Evolutionary conservation across 1,140 invertebrate species (phyloP).

Genomic region (Tenebrio molitor): DNA sequence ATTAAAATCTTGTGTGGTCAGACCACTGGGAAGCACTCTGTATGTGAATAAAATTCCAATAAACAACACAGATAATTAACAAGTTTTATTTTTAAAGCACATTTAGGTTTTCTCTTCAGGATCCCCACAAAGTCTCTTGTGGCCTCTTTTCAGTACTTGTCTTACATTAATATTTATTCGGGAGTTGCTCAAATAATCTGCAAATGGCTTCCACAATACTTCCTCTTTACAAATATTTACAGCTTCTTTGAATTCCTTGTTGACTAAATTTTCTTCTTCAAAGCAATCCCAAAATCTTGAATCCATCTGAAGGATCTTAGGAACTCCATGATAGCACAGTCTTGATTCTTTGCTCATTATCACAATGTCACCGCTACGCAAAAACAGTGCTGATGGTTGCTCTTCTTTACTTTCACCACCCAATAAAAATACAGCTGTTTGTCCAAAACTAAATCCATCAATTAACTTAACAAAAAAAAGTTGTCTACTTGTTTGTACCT

Average conservation of each 20-base stretch:
- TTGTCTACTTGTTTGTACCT: constrained; percentile 68
- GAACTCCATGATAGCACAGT: constrained; percentile 87
- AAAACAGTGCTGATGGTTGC: constrained; percentile 76
- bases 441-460: constrained; percentile 80
- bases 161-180: constrained; percentile 85
- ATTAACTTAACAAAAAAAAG: constrained; percentile 22
- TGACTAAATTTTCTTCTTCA: constrained; percentile 47
- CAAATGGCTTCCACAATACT: constrained; percentile 70
- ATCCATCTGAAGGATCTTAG: constrained; percentile 75
- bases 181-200: constrained; percentile 71
- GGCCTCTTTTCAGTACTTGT: constrained; percentile 74
- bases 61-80: neutral
- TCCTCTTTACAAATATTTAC: constrained; percentile 61
- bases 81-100: constrained; percentile 1
- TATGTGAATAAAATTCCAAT: constrained; percentile 22
- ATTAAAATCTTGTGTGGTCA: constrained; percentile 1
- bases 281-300: constrained; percentile 68
- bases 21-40: neutral
- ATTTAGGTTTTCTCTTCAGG: constrained; percentile 19
- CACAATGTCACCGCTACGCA: constrained; percentile 86
- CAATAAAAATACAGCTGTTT: constrained; percentile 87
- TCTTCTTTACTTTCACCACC: constrained; percentile 78
- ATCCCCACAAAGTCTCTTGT: constrained; percentile 43
- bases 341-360: constrained; percentile 85
- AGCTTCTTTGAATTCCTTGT: constrained; percentile 55